phyloP scores from a whole-genome alignment of 23 tunicate species.

The Styela clava region DNA sequence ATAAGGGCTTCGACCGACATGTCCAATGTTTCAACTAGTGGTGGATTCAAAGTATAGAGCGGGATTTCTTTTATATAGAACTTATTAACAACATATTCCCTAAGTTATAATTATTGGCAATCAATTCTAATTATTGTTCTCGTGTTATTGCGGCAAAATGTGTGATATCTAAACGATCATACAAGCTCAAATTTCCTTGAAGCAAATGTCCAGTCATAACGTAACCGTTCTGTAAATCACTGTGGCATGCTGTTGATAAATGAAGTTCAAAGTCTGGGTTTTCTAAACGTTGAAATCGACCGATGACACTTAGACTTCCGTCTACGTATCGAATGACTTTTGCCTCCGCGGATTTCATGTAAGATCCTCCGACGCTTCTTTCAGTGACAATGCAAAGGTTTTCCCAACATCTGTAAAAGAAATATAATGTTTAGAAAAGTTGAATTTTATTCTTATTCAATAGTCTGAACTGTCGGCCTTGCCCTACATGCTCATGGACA shows the following conservation, averaged over 20 bases:
- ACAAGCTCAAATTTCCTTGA: slow-evolving; percentile 44
- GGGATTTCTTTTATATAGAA: too few species aligned
- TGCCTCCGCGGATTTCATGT: slow-evolving; percentile 34
- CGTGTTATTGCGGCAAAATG: slow-evolving; percentile 58
- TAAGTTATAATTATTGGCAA: too few species aligned
- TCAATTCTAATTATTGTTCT: too few species aligned
- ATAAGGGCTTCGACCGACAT: too few species aligned
- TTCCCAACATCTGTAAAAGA: slow-evolving; percentile 53
- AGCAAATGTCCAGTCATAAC: slow-evolving; percentile 59
- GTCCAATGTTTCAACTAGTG: too few species aligned
- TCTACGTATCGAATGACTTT: slow-evolving; percentile 46
- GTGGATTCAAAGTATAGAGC: too few species aligned
- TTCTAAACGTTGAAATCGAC: slow-evolving; percentile 51
- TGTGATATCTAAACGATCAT: slow-evolving; percentile 43
- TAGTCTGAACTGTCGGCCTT: too few species aligned
- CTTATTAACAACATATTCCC: too few species aligned
- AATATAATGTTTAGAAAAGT: too few species aligned
- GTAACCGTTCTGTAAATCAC: slow-evolving; percentile 52
- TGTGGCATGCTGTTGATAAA: slow-evolving; percentile 32
- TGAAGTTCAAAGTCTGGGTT: slow-evolving; percentile 59
- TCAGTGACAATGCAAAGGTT: slow-evolving; percentile 55
- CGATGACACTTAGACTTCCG: slow-evolving; percentile 54
- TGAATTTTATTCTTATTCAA: too few species aligned
- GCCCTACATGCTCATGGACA: too few species aligned
- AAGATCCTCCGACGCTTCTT: slow-evolving; percentile 44